Percentiles rank a stretch among this genome's conserved stretches.
Conservation (phyloP, 2,797 vertebrate species). For the Eupleurogrammus muticus region DNA sequence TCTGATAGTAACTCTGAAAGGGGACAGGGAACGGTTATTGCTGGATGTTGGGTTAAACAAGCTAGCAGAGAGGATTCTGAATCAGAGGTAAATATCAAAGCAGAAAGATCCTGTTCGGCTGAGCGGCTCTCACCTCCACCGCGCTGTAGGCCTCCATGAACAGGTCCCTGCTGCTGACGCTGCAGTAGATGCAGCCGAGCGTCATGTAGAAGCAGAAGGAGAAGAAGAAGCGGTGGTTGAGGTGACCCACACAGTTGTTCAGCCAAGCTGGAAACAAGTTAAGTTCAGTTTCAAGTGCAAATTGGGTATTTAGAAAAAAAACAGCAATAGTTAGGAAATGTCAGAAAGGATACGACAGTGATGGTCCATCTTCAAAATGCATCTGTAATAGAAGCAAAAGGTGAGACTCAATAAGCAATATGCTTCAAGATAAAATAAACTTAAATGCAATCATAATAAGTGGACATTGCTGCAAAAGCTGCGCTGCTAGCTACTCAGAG, state of each 20-base stretch:
- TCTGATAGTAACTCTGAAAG: constrained; percentile 91
- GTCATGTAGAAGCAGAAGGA: constrained; percentile 98
- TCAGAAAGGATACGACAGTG: constrained; percentile 98
- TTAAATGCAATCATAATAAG: no score
- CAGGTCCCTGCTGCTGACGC: constrained; percentile 91
- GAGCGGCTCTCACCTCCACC: constrained; percentile 94
- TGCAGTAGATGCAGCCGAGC: constrained; percentile 96
- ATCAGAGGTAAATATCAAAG: constrained; percentile 29
- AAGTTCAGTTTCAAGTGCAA: constrained; percentile 71
- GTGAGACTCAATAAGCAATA: neutral
- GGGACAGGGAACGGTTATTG: neutral
- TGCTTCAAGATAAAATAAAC: neutral
- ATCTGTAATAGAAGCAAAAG: constrained; percentile 81
- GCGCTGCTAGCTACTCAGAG: no score
- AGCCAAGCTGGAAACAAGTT: constrained; percentile 91
- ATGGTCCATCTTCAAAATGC: constrained; percentile 98
- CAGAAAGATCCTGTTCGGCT: no score
- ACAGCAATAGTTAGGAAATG: neutral
- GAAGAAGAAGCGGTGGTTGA: constrained; percentile 99
- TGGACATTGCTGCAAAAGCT: no score
- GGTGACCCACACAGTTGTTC: constrained; percentile 98
- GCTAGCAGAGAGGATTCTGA: constrained; percentile 1
- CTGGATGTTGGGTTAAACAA: neutral
- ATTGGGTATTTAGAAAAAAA: neutral
- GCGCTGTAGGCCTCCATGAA: constrained; percentile 92